Evolutionary conservation across 2,113 vertebrate species (phyloP), one percentile per base, ranked within the genome.

Genomic region (Morone chrysops): DNA sequence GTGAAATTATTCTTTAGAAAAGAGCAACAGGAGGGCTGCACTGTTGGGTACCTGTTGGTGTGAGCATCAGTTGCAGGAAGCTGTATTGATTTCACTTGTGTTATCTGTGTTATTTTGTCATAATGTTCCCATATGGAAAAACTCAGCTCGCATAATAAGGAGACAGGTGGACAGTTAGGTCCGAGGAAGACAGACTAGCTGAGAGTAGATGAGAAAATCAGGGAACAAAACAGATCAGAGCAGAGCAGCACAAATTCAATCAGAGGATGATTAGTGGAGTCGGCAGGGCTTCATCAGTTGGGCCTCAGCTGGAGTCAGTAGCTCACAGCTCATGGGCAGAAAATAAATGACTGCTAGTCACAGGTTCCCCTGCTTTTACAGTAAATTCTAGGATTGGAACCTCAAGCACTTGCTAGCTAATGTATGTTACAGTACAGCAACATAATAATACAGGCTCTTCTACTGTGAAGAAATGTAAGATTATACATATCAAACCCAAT

Each of bases 251-350:
- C 31, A 76, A 47, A 81, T 80, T 79, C 81, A 80, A 70, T 75
- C 56, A 78, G 61, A 85, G 74, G 75, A 76, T 80, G 78, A 85
- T 82, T 62, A 70, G 77, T 81, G 69, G 7, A 67, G 76, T 87
- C 80, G 77, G 80, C 62, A 22, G 75, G 80, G 67, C 65, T 85
- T 63, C 66, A 57, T 63, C 66, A 57, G 76, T 17, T 17, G 20
- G 75, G 75, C 78, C 80, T 43, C 80, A 87, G 90, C 68, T 83
- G 81, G 76, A 88, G 73, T 81, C 79, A 61, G 70, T 57, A 56
- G 59, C 75, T 82, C 69, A 65, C 68, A 48, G 66, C 48, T 82
- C 71, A 81, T 25, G 36, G 54, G 45, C 67, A 73, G 56, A 66
- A 83, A 84, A 89, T 66, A 83, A 88, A 89, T 38, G 54, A 79